Evolutionary conservation across 1,140 invertebrate species (phyloP), one percentile per base, ranked within the genome.

Genomic region (Myzus persicae): DNA sequence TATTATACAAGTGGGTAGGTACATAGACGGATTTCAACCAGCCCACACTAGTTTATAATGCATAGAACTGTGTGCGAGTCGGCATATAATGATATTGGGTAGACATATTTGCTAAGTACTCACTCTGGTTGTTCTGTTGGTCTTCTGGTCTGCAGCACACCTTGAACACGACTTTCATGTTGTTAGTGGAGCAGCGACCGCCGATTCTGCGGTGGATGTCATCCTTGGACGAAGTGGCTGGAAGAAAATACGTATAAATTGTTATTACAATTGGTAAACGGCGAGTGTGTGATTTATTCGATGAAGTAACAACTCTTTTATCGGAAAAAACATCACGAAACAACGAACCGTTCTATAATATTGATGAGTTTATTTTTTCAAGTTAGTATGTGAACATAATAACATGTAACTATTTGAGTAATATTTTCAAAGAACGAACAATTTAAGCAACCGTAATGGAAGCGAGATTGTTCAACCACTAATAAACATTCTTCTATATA

Each of bases 101-200:
- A 24, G 24, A 11, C n/a, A n/a, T 42, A 40, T 84, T 38, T 44
- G 22, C 36, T 38, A 2, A 7, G n/a, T 54, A 48, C 95, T 95
- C 95, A 96, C 95, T 95, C 91, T 95, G 94, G 93, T 95, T 94
- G 40, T 91, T 82, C 38, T 93, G 81, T 85, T 93, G 93, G 91
- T 95, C 95, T 94, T 95, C 95, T 18, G 95, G 96, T 94, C 97
- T 96, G 96, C 98, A 98, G 96, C 98, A 98, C 82, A 99, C 98
- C 95, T 99, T 98, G 96, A 99, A 99, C 46, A 99, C 98, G 84
- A 99, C 97, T 96, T 98, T 99, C 98, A 99, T 99, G 96, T 99
- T 98, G 95, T 99, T 97, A 94, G 97, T 98, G 81, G 97, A 97
- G 96, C 98, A 99, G 91, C 98, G 96, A 82, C 98, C 98, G 85